A percentile compares a stretch with the other conserved stretches of the same genome.
Evolutionary conservation across 2,888 invertebrate species (phyloP).

Genomic region (Archips crataeganus): DNA sequence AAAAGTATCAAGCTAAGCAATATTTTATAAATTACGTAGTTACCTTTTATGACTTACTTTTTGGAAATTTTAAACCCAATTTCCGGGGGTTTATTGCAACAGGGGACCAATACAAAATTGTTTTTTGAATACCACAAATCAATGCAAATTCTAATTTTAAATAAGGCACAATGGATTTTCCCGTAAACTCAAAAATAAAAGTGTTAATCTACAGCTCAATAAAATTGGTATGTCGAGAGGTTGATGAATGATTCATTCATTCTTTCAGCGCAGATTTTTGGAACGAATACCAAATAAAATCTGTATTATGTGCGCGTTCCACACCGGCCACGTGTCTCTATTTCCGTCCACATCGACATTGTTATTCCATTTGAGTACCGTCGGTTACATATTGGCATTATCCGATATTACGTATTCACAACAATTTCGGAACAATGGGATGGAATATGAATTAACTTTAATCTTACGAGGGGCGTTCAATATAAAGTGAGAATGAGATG

Average conservation of each 20-base stretch:
- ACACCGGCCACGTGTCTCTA: slow-evolving; percentile 13
- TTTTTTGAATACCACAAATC: no score
- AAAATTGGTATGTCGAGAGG: background rate
- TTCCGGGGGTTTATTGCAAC: background rate
- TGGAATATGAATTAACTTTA: slow-evolving; percentile 12
- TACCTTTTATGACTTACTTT: no score
- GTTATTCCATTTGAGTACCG: slow-evolving; percentile 21
- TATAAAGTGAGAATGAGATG: no score
- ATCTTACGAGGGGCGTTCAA: no score
- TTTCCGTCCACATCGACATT: slow-evolving; percentile 29
- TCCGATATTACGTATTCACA: slow-evolving; percentile 30
- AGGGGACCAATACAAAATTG: background rate
- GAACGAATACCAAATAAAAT: slow-evolving; percentile 4
- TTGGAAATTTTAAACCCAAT: no score
- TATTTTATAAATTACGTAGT: no score
- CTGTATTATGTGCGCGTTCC: slow-evolving; percentile 8
- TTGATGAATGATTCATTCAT: slow-evolving; percentile 13
- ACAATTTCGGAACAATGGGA: slow-evolving; percentile 17
- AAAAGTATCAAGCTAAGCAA: no score
- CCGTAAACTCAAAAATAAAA: background rate
- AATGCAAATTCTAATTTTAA: no score
- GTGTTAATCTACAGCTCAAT: background rate
- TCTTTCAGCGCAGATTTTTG: slow-evolving; percentile 2
- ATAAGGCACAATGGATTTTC: background rate
- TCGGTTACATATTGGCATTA: slow-evolving; percentile 31